Evolutionary conservation across 2,797 vertebrate species (phyloP).

Genomic region (Sebastes itinus): DNA sequence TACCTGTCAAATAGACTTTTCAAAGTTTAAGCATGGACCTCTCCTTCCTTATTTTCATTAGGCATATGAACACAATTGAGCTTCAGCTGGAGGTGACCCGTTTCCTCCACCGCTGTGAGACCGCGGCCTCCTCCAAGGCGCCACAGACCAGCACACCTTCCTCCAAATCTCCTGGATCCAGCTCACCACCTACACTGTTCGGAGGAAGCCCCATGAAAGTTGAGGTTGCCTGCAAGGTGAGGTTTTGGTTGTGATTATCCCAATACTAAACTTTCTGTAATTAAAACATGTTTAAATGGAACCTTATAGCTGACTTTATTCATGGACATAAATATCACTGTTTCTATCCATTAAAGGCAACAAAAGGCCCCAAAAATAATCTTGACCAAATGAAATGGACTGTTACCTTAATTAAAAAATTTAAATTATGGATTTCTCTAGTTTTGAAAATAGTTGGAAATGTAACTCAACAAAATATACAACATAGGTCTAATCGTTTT

Average conservation of each 20-base stretch:
- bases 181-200: constrained; percentile 87
- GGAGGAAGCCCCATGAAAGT: constrained; percentile 90
- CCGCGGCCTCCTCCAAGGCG: constrained; percentile 75
- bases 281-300: neutral
- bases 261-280: neutral
- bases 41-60: constrained; percentile 47
- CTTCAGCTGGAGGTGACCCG: constrained; percentile 97
- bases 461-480: too few species aligned
- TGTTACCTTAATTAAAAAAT: too few species aligned
- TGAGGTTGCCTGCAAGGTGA: constrained; percentile 95
- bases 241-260: neutral
- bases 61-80: constrained; percentile 96
- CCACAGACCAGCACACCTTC: constrained; percentile 60
- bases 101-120: constrained; percentile 93
- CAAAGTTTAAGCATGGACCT: neutral
- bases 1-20: neutral
- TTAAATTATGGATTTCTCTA: too few species aligned
- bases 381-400: too few species aligned
- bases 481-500: neutral
- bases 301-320: neutral
- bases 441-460: neutral
- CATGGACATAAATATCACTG: too few species aligned
- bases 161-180: constrained; percentile 65
- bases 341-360: too few species aligned
- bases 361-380: rapidly evolving